Evolutionary conservation across 2,113 vertebrate genomes (phyloP), one percentile per base, ranked within the genome.

Genomic region (Siniperca knerii): DNA sequence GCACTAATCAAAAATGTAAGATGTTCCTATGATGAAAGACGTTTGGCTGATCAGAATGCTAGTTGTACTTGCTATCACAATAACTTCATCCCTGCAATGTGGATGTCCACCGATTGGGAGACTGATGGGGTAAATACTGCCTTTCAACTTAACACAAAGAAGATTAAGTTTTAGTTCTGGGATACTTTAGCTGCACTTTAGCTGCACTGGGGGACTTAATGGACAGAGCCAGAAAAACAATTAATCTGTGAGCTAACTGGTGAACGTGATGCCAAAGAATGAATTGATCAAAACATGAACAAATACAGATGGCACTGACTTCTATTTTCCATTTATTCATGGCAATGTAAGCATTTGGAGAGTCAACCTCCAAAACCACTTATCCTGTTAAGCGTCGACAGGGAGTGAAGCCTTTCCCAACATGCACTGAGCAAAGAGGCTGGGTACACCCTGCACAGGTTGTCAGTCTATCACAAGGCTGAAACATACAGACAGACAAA

Each of bases 301-400:
- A 85, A 50, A 86, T 44, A 50, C 66, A 81, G 60, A 83, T 79
- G 86, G 13, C 20, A 61, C 23, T 61, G 37, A 75, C 65, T 75
- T 75, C 12, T 81, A 44, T 58, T 86, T 86, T 85, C 80, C 68
- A 81, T 79, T 72, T 68, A 77, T 74, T 88, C 75, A 55, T 23
- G 35, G 71, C 42, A 77, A 79, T n/a, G 18, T 67, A 71, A 75
- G 62, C 3, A 67, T 46, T 60, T 25, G 13, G 42, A 80, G 69
- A 70, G 16, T 48, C 13, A 18, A 54, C 33, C 9, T 60, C 42
- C 29, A 29, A 33, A 68, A 40, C 4, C 16, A 37, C 29, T 57
- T 62, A 15, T 29, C 25, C 35, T 42, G 33, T 67, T 33, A 20
- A 37, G n/a, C 8, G n/a, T 40, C 0, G 6, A 46, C 29, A 0